Percentiles rank a stretch among this genome's conserved stretches.
These are phyloP conservation scores for Drosophila pachea DNA, from an alignment of 1,140 invertebrate genomes.

Conservation along the genomic window DNA sequence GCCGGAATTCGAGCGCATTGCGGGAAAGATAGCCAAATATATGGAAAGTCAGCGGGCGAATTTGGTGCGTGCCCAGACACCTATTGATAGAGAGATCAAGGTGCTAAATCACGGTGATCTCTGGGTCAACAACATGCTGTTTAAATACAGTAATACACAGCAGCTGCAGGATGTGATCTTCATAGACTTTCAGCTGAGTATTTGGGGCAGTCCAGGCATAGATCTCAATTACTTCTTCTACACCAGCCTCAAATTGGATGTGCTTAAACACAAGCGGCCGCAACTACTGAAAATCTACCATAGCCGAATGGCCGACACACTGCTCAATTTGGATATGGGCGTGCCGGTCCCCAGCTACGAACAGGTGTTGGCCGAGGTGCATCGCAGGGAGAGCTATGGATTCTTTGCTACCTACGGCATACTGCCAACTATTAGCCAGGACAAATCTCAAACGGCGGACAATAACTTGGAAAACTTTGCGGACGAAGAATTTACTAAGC, in stretches of 20 bases:
- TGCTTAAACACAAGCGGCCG: conserved; percentile 68
- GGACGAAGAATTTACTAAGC: conserved; percentile 61
- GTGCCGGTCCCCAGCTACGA: conserved; percentile 72
- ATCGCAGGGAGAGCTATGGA: conserved; percentile 65
- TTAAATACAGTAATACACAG: conserved; percentile 79
- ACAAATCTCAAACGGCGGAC: conserved; percentile 61
- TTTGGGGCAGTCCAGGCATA: conserved; percentile 71
- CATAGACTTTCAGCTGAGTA: conserved; percentile 68
- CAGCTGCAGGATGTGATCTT: conserved; percentile 51
- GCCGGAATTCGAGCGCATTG: conserved; percentile 78
- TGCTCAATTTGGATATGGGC: conserved; percentile 60
- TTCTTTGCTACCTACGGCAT: conserved; percentile 72
- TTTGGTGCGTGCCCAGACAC: conserved; percentile 52
- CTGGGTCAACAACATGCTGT: conserved; percentile 85
- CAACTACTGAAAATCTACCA: conserved; percentile 74
- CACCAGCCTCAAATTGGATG: conserved; percentile 64
- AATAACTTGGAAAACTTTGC: conserved; percentile 66
- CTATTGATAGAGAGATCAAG: conserved; percentile 53
- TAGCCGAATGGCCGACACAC: conserved; percentile 55
- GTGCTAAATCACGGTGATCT: conserved; percentile 84
- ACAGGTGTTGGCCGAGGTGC: conserved; percentile 68
- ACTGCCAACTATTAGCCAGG: conserved; percentile 64
- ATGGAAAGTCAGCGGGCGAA: conserved; percentile 38
- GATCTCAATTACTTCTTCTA: conserved; percentile 77
- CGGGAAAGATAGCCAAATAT: conserved; percentile 69